Evolutionary conservation across 2,888 invertebrate genomes (phyloP).

Genomic region (Sinopyrophorus schimmeli): DNA sequence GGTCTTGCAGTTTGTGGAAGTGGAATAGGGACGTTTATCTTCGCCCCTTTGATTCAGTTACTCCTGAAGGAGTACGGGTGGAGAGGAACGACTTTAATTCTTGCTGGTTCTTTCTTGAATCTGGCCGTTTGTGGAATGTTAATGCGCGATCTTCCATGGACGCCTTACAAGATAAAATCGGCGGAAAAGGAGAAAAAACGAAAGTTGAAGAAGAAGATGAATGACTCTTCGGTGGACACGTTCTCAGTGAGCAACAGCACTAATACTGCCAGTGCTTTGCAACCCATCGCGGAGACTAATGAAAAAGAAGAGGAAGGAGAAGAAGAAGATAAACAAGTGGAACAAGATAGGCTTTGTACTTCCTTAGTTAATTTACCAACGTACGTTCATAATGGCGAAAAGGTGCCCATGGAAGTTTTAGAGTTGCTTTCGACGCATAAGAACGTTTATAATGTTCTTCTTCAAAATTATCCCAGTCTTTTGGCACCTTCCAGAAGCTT

Average conservation of each 20-base stretch:
- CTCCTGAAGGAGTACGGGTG: slow-evolving; percentile 79
- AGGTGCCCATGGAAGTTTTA: slow-evolving; percentile 75
- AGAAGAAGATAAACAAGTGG: slow-evolving; percentile 42
- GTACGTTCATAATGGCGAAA: slow-evolving; percentile 76
- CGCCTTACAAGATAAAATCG: slow-evolving; percentile 63
- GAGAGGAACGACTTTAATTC: slow-evolving; percentile 80
- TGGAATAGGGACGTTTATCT: slow-evolving; percentile 86
- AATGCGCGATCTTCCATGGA: slow-evolving; percentile 78
- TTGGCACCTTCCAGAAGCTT: slow-evolving; percentile 74
- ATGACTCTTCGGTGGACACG: slow-evolving; percentile 70
- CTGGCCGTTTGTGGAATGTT: slow-evolving; percentile 80
- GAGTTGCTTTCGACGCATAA: slow-evolving; percentile 71
- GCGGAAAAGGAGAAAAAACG: slow-evolving; percentile 66
- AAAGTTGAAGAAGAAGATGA: no score
- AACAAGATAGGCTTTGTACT: slow-evolving; percentile 64
- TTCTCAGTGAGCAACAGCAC: slow-evolving; percentile 71
- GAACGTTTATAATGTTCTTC: slow-evolving; percentile 70
- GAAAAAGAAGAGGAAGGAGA: slow-evolving; percentile 35
- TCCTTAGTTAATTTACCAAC: slow-evolving; percentile 87
- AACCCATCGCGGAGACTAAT: slow-evolving; percentile 57
- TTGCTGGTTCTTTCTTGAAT: slow-evolving; percentile 80
- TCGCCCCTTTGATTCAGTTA: slow-evolving; percentile 77
- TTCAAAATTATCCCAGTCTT: slow-evolving; percentile 76
- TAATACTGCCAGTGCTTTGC: slow-evolving; percentile 63
- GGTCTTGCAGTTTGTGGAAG: slow-evolving; percentile 86